phyloP scores from a whole-genome alignment of 2,888 invertebrate species.

The Tipula lateralis region DNA sequence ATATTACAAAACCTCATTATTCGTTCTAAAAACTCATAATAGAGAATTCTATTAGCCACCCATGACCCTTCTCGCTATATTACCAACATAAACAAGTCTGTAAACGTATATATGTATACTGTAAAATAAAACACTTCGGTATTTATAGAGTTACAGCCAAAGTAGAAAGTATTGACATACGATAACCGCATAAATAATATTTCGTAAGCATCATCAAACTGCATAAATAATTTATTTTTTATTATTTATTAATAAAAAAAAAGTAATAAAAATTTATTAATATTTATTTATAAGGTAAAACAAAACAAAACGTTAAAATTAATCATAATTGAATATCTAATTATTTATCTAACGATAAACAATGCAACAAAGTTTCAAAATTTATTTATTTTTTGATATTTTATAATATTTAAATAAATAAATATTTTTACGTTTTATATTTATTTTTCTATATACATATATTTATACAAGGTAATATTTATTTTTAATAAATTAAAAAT shows the following conservation, averaged over 20 bases:
- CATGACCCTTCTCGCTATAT: too few relatives aligned
- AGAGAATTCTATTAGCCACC: too few relatives aligned
- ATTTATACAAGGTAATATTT: background rate
- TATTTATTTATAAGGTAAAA: conserved; percentile 11
- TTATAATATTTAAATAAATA: background rate
- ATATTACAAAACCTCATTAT: too few relatives aligned
- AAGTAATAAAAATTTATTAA: background rate
- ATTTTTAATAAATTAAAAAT: background rate
- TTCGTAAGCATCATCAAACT: background rate
- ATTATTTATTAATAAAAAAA: background rate
- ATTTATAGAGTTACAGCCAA: background rate
- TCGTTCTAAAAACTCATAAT: too few relatives aligned
- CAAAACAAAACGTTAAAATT: background rate
- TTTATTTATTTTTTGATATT: background rate
- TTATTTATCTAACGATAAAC: conserved; percentile 15
- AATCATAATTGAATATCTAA: conserved; percentile 11
- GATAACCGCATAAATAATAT: background rate
- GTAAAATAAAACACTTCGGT: background rate
- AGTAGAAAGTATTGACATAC: conserved; percentile 13
- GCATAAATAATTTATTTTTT: conserved; percentile 13
- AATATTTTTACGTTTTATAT: background rate
- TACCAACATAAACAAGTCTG: background rate
- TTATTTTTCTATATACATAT: background rate
- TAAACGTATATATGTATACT: background rate
- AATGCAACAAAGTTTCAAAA: background rate